Percentiles rank a stretch among this genome's conserved stretches.
These are phyloP conservation scores for Lathronympha strigana DNA, from an alignment of 2,888 invertebrate species.

Conservation along the genomic window DNA sequence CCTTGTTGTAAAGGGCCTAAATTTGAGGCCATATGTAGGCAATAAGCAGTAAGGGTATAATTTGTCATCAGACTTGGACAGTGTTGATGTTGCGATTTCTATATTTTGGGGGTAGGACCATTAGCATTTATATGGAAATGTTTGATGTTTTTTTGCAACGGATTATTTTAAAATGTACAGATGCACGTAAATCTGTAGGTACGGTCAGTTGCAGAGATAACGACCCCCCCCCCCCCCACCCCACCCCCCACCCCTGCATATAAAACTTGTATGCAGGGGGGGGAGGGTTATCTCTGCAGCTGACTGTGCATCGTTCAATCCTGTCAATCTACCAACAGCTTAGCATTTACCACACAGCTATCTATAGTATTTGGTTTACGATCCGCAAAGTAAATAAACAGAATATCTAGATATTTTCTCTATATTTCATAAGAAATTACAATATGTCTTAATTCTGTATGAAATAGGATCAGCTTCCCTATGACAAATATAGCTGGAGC, in stretches of 20 bases:
- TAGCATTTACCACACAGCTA: not conserved
- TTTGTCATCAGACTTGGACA: conserved; percentile 75
- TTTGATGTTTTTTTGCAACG: conserved; percentile 29
- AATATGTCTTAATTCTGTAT: conserved; percentile 26
- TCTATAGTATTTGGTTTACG: not conserved
- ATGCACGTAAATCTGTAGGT: not conserved
- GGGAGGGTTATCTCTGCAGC: too few relatives aligned
- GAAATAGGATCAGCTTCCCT: conserved; percentile 60
- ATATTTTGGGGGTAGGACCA: conserved; percentile 61
- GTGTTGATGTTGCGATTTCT: conserved; percentile 72
- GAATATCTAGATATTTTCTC: not conserved
- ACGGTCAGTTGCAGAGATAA: not conserved
- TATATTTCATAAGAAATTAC: conserved; percentile 9
- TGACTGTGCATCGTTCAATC: too few relatives aligned
- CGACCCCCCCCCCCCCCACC: too few relatives aligned
- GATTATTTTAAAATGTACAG: not conserved
- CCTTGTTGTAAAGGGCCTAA: conserved; percentile 22
- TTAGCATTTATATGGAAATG: conserved; percentile 58
- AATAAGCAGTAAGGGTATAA: conserved; percentile 65
- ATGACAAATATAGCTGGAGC: conserved; percentile 73
- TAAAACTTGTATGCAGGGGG: too few relatives aligned
- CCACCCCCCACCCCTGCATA: too few relatives aligned
- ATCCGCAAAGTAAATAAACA: not conserved
- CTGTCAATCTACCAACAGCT: too few relatives aligned
- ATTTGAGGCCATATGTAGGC: conserved; percentile 43